Evolutionary conservation across 2,797 vertebrate species (phyloP), one percentile per base, ranked within the genome.

Genomic region (Gymnothorax reevesii): DNA sequence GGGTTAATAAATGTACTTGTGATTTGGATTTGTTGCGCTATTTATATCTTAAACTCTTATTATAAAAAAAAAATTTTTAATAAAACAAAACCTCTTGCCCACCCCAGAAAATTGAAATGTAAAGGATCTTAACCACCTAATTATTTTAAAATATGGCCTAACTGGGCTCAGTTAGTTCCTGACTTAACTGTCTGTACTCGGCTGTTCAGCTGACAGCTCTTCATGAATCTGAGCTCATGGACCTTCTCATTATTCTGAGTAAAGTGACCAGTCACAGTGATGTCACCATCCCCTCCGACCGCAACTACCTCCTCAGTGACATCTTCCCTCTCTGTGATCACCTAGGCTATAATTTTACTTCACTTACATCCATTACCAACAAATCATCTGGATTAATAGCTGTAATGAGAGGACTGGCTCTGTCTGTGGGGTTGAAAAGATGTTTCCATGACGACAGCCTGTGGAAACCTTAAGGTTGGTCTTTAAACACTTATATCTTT

Each of bases 401-500:
- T 84, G 57, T 42, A 87, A 87, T 55, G 62, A 17, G n/a, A 77
- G n/a, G 71, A 84, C 49, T 17, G 25, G 22, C 42, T 49, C 54
- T 71, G 73, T n/a, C 42, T 73, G 42, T 17, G 84, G 60, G 69
- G 85, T 87, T 83, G 84, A 85, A 85, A 86, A 89, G 83, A 69
- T 33, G 86, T 91, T 91, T 85, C 89, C 84, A 62, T 89, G 87
- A 86, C 88, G 88, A 90, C 88, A 42, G 86, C 86, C 88, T 87
- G 79, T 54, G 2, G 79, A 3, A 83, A 88, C 85, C 85, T 88
- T 82, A 27, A 27, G 5, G 83, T 64, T 79, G 54, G 66, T 85
- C 84, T 90, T 86, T 87, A 71, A 84, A 79, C 71, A 83, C 8
- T 42, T 42, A 42, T 42, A 42, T 42, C 33, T 42, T 42, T 42